Percentiles rank a stretch among this genome's conserved stretches.
Conservation (phyloP, 2,888 invertebrate species). For the Drosophila gaucha region DNA sequence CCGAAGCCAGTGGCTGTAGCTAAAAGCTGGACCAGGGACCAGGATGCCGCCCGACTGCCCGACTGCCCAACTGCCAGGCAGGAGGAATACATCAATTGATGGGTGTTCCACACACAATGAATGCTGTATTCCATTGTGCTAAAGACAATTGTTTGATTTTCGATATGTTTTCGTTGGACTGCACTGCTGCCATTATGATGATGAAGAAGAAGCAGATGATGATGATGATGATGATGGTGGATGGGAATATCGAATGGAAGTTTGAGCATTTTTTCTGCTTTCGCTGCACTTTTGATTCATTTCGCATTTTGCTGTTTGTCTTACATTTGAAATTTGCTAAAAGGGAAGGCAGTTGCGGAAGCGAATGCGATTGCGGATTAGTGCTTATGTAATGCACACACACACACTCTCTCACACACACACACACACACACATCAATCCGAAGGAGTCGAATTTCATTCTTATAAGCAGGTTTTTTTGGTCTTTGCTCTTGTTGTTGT, state of each 20-base stretch:
- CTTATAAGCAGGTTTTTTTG: conserved; percentile 39
- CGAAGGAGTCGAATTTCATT: conserved; percentile 32
- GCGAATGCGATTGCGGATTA: conserved; percentile 57
- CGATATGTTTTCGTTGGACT: conserved; percentile 64
- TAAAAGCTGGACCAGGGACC: not conserved
- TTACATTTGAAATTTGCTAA: conserved; percentile 26
- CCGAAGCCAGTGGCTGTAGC: not conserved
- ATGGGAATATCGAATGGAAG: conserved; percentile 15
- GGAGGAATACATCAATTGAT: conserved; percentile 64
- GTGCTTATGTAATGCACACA: conserved; percentile 68
- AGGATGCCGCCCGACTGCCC: not conserved
- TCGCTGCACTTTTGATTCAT: conserved; percentile 65
- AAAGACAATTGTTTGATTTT: conserved; percentile 80
- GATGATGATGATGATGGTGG: conserved; percentile 4
- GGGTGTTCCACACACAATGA: conserved; percentile 60
- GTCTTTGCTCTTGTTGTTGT: conserved; percentile 17
- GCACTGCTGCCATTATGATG: conserved; percentile 24
- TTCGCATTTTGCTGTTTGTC: conserved; percentile 54
- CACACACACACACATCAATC: conserved; percentile 51
- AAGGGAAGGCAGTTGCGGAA: not conserved
- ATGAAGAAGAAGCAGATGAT: not conserved
- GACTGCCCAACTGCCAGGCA: not conserved
- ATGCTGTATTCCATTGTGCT: conserved; percentile 59
- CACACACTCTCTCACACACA: not conserved
- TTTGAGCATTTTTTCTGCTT: conserved; percentile 50